Percentiles rank a stretch among this genome's conserved stretches.
Conservation (phyloP, 2,113 vertebrate species). For the Pavo muticus region DNA sequence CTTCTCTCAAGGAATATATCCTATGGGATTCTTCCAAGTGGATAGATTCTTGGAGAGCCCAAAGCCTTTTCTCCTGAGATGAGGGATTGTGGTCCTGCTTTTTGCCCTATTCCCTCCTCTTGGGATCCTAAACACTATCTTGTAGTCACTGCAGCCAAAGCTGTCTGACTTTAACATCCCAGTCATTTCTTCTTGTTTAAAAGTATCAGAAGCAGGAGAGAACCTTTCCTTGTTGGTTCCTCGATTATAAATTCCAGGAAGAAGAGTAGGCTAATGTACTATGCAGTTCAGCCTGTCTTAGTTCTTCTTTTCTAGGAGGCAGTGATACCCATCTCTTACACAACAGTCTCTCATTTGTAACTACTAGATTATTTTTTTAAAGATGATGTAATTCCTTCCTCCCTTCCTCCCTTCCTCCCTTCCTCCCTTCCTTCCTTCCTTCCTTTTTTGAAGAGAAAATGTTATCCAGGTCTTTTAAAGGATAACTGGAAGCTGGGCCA, state of each 20-base stretch:
- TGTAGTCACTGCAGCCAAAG: background rate
- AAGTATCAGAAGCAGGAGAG: background rate
- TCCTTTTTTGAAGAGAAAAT: background rate
- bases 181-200: background rate
- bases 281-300: background rate
- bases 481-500: background rate
- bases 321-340: rapidly evolving
- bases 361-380: background rate
- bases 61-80: background rate
- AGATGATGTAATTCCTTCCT: background rate
- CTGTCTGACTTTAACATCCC: background rate
- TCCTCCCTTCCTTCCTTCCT: background rate
- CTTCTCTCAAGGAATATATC: background rate
- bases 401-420: too few species aligned
- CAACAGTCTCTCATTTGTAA: background rate
- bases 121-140: background rate
- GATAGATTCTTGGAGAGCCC: background rate
- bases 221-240: background rate
- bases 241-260: background rate
- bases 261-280: background rate
- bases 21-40: background rate
- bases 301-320: background rate
- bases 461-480: background rate
- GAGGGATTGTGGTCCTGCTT: background rate
- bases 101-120: background rate